Evolutionary conservation across 2,888 invertebrate species (phyloP), one percentile per base, ranked within the genome.

Genomic region (Yponomeuta malinellus): DNA sequence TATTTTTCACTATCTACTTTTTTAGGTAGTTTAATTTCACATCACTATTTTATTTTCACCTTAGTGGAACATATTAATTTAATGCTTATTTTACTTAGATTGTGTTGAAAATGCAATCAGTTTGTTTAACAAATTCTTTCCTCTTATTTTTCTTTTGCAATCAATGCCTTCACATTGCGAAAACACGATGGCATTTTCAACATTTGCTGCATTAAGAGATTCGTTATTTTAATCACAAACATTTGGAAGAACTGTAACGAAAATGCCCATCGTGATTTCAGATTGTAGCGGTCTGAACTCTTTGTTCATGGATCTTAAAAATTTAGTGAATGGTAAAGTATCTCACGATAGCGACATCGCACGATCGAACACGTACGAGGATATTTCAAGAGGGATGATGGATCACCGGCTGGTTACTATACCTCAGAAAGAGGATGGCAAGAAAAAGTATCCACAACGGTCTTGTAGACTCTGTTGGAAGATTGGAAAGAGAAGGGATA

Each of bases 171-270:
- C 78, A 79, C 79, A 77, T 80, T 83, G 84, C 87, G 91, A 88
- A 92, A 92, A 89, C 92, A 92, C 88, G 92, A 91, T 90, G 92
- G 92, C 92, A 92, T 92, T 92, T 92, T 92, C 92, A 91, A 91
- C 92, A 90, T 87, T 59, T 82, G 74, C 74, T 73, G 69, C 71
- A 71, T 73, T 78, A 81, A 71, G 76, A 74, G 65, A 72, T 74
- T 71, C 75, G 74, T 74, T 76, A 74, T 78, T 75, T 76, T 75
- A 72, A 33, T 29, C 5, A 70, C 12, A 63, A 59, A n/a, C 9
- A 10, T 15, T 15, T 59, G 4, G 52, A 31, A 48, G 52, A 70
- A 77, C 76, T 76, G 77, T 83, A 86, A 82, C 88, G 90, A 63
- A 92, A 92, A 93, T 91, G 90, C 87, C 93, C 87, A 90, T 90